phyloP scores from a whole-genome alignment of 2,888 invertebrate species.

The Rotaria macrura region DNA sequence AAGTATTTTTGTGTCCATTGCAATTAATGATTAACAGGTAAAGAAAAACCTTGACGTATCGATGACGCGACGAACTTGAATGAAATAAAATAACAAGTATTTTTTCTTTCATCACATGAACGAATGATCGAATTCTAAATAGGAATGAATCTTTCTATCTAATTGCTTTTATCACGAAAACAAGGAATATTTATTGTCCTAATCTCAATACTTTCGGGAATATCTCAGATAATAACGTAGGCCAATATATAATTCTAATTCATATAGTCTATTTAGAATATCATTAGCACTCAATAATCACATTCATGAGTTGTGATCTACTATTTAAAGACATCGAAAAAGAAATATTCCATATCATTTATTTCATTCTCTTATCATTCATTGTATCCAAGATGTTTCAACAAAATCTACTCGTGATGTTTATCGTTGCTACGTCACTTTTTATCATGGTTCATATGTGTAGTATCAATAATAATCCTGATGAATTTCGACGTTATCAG shows the following conservation, averaged over 20 bases:
- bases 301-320: neutral
- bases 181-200: neutral
- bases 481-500: neutral
- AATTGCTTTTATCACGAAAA: neutral
- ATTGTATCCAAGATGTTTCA: neutral
- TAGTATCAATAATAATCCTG: neutral
- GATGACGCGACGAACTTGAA: too few relatives aligned
- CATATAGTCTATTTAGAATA: neutral
- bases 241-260: neutral
- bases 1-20: too few relatives aligned
- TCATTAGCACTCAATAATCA: neutral
- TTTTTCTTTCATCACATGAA: too few relatives aligned
- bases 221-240: neutral
- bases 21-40: too few relatives aligned
- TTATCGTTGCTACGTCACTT: neutral
- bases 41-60: too few relatives aligned
- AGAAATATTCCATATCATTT: neutral
- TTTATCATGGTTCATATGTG: neutral
- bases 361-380: neutral
- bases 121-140: too few relatives aligned
- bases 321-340: neutral
- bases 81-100: too few relatives aligned
- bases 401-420: neutral
- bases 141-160: neutral
- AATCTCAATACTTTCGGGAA: neutral